These are phyloP conservation scores for Morphnarchus princeps DNA, from an alignment of 2,113 vertebrate genomes.

Conservation along the genomic window DNA sequence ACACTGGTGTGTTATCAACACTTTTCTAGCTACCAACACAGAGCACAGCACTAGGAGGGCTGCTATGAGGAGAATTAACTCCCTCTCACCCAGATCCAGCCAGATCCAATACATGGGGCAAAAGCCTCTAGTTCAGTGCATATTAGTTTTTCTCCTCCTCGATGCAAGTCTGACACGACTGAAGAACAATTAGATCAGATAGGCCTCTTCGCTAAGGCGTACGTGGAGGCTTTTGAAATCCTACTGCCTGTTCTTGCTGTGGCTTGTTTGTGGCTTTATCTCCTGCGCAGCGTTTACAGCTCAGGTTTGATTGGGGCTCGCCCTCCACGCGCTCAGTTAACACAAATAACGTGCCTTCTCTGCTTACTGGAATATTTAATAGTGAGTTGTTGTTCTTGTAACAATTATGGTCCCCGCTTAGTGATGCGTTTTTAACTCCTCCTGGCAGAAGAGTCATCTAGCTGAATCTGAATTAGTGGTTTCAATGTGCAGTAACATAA, in stretches of 20 bases:
- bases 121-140: fast-evolving
- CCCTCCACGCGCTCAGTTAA: background rate
- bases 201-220: background rate
- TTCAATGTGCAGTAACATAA: background rate
- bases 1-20: no score
- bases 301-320: background rate
- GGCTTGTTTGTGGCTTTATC: slow-evolving; percentile 8
- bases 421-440: background rate
- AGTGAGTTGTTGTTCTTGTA: background rate
- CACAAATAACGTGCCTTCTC: fast-evolving
- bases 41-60: no score
- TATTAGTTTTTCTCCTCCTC: background rate
- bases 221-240: background rate
- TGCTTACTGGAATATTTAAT: background rate
- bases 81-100: no score
- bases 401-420: fast-evolving
- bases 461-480: background rate
- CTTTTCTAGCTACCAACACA: no score
- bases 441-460: background rate
- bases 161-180: background rate
- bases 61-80: no score
- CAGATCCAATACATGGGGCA: background rate
- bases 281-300: background rate
- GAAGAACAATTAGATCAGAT: background rate
- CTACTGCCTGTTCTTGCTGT: slow-evolving; percentile 27